Evolutionary conservation across 1,140 invertebrate genomes (phyloP).

Genomic region (Leptinotarsa lineolata): DNA sequence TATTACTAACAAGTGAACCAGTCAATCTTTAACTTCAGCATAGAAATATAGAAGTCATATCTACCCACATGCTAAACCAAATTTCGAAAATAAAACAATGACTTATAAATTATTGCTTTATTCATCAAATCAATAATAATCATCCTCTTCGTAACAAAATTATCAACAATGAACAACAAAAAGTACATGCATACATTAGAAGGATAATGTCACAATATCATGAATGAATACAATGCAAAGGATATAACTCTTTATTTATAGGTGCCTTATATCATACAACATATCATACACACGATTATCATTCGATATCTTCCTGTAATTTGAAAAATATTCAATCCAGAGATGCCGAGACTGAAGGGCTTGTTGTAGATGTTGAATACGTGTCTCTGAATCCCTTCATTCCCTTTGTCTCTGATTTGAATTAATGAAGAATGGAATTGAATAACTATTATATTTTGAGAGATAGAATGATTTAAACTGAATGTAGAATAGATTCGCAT

Average conservation of each 20-base stretch:
- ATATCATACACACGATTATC: conserved; percentile 57
- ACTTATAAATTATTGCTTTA: too few relatives aligned
- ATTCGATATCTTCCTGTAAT: conserved; percentile 37
- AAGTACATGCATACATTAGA: conserved; percentile 43
- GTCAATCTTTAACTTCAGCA: too few relatives aligned
- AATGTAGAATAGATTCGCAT: conserved; percentile 37
- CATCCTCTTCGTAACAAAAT: conserved; percentile 45
- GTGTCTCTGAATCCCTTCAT: conserved; percentile 52
- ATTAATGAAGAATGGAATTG: conserved; percentile 45
- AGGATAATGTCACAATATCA: conserved; percentile 32
- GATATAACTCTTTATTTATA: conserved; percentile 59
- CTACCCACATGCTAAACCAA: too few relatives aligned
- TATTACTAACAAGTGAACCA: too few relatives aligned
- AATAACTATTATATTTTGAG: conserved; percentile 17
- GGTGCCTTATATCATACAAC: conserved; percentile 60
- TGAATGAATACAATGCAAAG: conserved; percentile 44
- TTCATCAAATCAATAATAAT: conserved; percentile 9
- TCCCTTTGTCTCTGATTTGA: conserved; percentile 41
- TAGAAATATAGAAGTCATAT: too few relatives aligned
- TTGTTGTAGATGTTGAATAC: conserved; percentile 47
- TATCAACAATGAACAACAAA: conserved; percentile 48
- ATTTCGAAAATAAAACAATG: too few relatives aligned
- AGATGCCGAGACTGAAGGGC: conserved; percentile 46
- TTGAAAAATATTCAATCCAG: conserved; percentile 45
- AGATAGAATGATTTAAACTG: conserved; percentile 45